Conservation (phyloP, 2,797 vertebrate species). For the Vireo griseus region DNA sequence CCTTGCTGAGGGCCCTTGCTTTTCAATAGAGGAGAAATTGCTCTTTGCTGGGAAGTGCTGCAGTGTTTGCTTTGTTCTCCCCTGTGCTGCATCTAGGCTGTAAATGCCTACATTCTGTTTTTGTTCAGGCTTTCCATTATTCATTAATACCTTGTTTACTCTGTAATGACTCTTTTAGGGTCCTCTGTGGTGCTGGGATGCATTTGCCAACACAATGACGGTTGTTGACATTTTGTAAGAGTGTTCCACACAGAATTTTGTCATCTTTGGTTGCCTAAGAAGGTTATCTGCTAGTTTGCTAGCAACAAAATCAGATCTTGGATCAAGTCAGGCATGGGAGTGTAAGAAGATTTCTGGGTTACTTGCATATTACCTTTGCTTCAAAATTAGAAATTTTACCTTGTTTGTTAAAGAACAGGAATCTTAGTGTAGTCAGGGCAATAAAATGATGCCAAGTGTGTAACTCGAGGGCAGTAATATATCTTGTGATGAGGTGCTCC, state of each 20-base stretch:
- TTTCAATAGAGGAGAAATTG: not conserved
- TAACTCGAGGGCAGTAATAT: not conserved
- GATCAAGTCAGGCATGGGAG: not conserved
- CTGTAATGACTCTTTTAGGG: not conserved
- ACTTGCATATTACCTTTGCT: not conserved
- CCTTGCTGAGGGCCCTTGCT: not conserved
- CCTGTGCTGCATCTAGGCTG: not conserved
- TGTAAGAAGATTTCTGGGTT: not conserved
- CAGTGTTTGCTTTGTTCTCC: not conserved
- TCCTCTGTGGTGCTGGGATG: not conserved
- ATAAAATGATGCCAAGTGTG: not conserved
- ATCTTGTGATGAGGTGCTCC: not conserved
- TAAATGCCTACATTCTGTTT: not conserved
- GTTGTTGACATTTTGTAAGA: not conserved
- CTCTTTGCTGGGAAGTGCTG: not conserved
- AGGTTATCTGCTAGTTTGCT: not conserved
- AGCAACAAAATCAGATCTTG: not conserved
- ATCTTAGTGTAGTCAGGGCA: conserved; percentile 6
- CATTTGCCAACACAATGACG: not conserved
- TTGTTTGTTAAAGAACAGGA: not conserved
- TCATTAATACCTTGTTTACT: not conserved
- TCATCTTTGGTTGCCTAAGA: not conserved
- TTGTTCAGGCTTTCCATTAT: not conserved
- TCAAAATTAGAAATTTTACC: not conserved
- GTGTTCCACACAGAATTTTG: not conserved